A percentile compares a stretch with the other conserved stretches of the same genome.
These are phyloP conservation scores for Scyliorhinus canicula DNA, from an alignment of 2,797 vertebrate genomes.

Conservation along the genomic window DNA sequence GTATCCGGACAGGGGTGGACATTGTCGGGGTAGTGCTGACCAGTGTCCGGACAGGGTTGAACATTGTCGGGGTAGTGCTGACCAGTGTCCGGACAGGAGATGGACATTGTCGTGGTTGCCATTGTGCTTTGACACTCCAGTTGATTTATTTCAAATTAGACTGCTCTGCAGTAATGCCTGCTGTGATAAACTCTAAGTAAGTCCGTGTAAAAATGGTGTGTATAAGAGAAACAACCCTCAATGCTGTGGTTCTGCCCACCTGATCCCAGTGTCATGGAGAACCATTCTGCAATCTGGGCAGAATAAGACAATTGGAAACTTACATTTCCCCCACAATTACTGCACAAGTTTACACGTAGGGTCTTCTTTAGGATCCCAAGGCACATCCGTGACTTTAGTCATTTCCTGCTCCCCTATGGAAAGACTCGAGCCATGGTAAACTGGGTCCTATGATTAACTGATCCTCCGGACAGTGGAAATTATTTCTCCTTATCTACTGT, in stretches of 20 bases:
- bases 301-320: background rate
- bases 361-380: background rate
- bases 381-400: background rate
- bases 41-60: no score
- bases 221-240: background rate
- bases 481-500: background rate
- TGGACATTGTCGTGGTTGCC: no score
- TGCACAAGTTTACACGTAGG: accelerated
- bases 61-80: no score
- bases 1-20: no score
- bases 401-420: background rate
- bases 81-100: no score
- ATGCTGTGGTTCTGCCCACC: background rate
- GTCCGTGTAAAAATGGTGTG: background rate
- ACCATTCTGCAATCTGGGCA: background rate
- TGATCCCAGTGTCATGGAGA: background rate
- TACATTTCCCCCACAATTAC: background rate
- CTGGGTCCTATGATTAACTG: background rate
- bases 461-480: background rate
- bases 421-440: background rate
- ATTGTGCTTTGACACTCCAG: no score
- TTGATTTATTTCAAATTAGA: background rate
- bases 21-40: no score
- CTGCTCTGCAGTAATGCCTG: background rate
- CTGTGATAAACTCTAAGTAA: background rate